A percentile compares a stretch with the other conserved stretches of the same genome.
Conservation (phyloP, 2,888 invertebrate genomes). For the Alloplasta piceator region DNA sequence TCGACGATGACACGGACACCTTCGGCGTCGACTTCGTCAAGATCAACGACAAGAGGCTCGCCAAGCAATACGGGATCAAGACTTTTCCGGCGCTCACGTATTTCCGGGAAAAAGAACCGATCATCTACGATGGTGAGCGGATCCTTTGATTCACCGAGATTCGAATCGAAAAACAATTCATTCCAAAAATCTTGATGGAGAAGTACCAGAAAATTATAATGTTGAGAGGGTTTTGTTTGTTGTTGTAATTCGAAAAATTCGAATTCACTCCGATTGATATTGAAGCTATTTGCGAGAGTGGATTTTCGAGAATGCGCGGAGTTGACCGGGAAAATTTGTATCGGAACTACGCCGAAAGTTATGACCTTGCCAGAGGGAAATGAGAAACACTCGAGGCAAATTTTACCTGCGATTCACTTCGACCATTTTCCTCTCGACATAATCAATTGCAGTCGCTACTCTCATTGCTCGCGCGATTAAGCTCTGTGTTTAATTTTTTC, state of each 20-base stretch:
- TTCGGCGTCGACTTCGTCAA: slow-evolving; percentile 98
- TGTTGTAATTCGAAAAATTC: background rate
- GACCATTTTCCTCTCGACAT: slow-evolving; percentile 47
- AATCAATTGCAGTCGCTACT: too few species aligned
- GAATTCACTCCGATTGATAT: too few species aligned
- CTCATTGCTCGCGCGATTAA: too few species aligned
- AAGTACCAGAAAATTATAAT: too few species aligned
- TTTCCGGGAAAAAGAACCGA: slow-evolving; percentile 98
- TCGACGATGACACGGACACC: slow-evolving; percentile 97
- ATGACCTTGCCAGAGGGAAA: slow-evolving; percentile 74
- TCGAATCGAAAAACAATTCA: slow-evolving; percentile 45
- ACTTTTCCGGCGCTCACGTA: slow-evolving; percentile 98
- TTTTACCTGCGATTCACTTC: slow-evolving; percentile 69
- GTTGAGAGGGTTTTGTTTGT: too few species aligned
- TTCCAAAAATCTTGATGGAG: too few species aligned
- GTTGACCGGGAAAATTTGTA: slow-evolving; percentile 74
- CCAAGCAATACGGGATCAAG: slow-evolving; percentile 97
- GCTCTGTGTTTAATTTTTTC: too few species aligned
- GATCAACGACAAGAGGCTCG: slow-evolving; percentile 97
- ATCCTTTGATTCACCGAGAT: background rate
- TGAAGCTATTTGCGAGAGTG: slow-evolving; percentile 60
- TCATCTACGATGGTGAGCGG: slow-evolving; percentile 94
- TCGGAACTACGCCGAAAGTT: slow-evolving; percentile 75
- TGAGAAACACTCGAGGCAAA: slow-evolving; percentile 70
- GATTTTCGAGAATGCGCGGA: slow-evolving; percentile 10